These are phyloP conservation scores for Drosophila bifasciata DNA, from an alignment of 1,140 invertebrate genomes.

Conservation along the genomic window DNA sequence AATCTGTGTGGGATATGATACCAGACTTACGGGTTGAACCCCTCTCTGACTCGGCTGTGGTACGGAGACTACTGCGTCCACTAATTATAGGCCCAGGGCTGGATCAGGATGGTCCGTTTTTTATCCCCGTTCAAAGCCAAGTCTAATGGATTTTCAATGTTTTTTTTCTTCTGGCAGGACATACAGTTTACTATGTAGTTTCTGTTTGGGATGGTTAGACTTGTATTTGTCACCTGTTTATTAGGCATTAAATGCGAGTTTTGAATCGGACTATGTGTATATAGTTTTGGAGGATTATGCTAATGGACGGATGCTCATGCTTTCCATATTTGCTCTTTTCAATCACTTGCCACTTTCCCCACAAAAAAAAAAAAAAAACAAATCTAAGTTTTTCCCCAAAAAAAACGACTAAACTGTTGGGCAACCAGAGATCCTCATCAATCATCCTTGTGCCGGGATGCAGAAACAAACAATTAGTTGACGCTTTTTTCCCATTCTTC, in stretches of 20 bases:
- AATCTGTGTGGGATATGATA: constrained; percentile 44
- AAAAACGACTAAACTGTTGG: constrained; percentile 5
- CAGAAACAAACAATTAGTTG: constrained; percentile 64
- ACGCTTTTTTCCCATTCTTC: constrained; percentile 30
- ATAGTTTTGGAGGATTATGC: background rate
- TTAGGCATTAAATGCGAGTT: background rate
- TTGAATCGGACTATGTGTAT: background rate
- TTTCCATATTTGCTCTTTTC: no score
- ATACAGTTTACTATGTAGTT: constrained; percentile 20
- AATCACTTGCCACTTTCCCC: background rate
- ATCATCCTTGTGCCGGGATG: constrained; percentile 54
- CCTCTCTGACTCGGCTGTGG: constrained; percentile 27
- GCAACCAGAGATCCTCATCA: constrained; percentile 51
- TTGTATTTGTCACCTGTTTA: constrained; percentile 41
- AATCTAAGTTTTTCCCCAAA: background rate
- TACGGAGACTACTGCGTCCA: constrained; percentile 47
- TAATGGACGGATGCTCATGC: background rate
- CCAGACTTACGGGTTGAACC: constrained; percentile 21
- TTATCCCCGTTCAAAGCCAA: constrained; percentile 15
- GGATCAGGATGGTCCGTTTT: constrained; percentile 14
- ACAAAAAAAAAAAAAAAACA: background rate
- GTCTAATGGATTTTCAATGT: constrained; percentile 77
- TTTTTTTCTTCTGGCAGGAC: constrained; percentile 17
- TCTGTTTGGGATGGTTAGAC: constrained; percentile 6
- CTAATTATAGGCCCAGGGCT: constrained; percentile 67